Base-by-base conservation (phyloP, 2,797 vertebrate genomes). In the Hybognathus amarus region DNA sequence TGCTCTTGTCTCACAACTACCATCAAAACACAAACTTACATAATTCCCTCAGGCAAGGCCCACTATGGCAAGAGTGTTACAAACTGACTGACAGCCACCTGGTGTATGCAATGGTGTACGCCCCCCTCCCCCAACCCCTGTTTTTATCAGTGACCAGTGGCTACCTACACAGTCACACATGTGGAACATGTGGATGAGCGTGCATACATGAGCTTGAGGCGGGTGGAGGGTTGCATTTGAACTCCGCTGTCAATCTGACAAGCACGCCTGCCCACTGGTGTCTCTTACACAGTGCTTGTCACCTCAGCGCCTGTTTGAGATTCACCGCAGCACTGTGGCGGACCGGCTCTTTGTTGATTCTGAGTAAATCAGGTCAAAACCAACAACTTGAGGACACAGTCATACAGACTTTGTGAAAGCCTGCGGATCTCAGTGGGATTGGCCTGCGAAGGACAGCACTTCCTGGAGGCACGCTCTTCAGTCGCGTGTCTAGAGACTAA, bases 241-340 rank as follows among this genome's bases (percentile, higher is more conserved):
- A 70, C 81, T 64, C 66, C 2, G 50, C 83, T 85, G 84, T 86
- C 88, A 85, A 77, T 82, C 83, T 70, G 88, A 90, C 88, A 88
- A 56, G 85, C 84, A 78, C 69, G 78, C 85, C 86, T 85, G 75
- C 77, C 71, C 76, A 56, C 73, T 66, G 73, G 85, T 81, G 84
- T 85, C 85, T 88, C 45, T 64, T 71, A 77, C 80, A 85, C 40
- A 12, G 70, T 33, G 79, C 63, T 83, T 83, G 85, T 86, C 88
- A 83, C 84, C 88, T 83, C 79, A 45, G 80, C 52, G 84, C 33
- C 82, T 83, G 80, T 83, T 86, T 88, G 84, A 89, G 87, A 90
- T 86, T 85, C 83, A 79, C 27, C 22, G 17, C 36, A 59, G 38
- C 38, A 27, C 45, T 13, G 52, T 30, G 27, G 56, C 30, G 12